These are phyloP conservation scores for Drosophila nigricruria DNA, from an alignment of 2,888 invertebrate genomes.

Conservation along the genomic window DNA sequence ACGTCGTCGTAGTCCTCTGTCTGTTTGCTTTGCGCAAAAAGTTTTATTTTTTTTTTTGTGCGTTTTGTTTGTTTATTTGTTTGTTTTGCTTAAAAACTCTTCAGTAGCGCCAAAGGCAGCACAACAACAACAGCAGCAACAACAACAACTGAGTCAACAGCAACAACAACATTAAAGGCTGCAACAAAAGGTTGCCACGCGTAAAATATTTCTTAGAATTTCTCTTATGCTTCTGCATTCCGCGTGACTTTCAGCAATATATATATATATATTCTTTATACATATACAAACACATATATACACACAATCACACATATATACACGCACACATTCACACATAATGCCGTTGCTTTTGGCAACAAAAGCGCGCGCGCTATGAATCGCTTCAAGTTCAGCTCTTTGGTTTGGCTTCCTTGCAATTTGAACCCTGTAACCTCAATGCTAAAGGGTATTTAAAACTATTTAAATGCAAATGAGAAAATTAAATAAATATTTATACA, in stretches of 20 bases:
- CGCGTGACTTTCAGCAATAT: constrained; percentile 67
- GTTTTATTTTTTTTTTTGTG: constrained; percentile 52
- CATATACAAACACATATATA: not conserved
- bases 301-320: not conserved
- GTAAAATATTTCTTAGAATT: constrained; percentile 75
- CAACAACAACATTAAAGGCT: constrained; percentile 32
- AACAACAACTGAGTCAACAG: constrained; percentile 23
- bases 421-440: constrained; percentile 16
- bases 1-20: constrained; percentile 15
- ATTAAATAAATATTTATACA: not conserved
- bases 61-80: constrained; percentile 71
- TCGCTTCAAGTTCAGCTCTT: constrained; percentile 51
- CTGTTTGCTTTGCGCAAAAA: constrained; percentile 62
- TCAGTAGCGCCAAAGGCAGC: constrained; percentile 62
- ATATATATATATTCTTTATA: constrained; percentile 9
- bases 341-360: constrained; percentile 40
- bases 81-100: constrained; percentile 68
- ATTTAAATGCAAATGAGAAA: no score
- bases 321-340: not conserved
- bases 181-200: constrained; percentile 70
- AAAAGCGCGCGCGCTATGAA: constrained; percentile 33
- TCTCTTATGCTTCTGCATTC: constrained; percentile 58
- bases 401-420: constrained; percentile 26
- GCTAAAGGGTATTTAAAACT: not conserved
- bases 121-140: constrained; percentile 24